Evolutionary conservation across 2,888 invertebrate genomes (phyloP), one percentile per base, ranked within the genome.

Genomic region (Volucella bombylans): DNA sequence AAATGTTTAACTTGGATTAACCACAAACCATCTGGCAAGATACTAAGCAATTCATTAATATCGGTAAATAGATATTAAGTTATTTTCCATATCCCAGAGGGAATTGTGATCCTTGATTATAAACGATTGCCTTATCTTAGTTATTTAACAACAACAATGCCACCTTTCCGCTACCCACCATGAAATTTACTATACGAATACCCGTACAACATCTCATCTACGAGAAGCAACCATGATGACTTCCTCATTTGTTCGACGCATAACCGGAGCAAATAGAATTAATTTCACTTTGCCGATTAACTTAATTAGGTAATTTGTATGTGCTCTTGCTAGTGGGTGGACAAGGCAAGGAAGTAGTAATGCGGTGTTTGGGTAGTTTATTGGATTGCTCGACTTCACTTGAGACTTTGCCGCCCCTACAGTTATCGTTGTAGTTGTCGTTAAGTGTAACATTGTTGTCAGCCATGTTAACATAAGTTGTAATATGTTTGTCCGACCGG

Each of bases 221-320:
- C 10, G 45, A 62, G 18, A 47, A 11, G 9, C 31, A 43, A 11
- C 55, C 39, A 57, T 65, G 59, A 41, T 39, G 43, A 72, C 62
- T 52, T 12, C 45, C 45, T 67, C 67, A 76, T 76, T 76, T 76
- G 68, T 65, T 77, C 77, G 38, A 69, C 47, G 72, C 49, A 68
- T 71, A 69, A 62, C 67, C 67, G 65, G 47, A 67, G 82, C 77
- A 82, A 82, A 77, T 72, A 77, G 77, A 82, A 82, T 77, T 82
- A 77, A 82, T 82, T 82, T 82, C 82, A 72, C 62, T 82, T 77
- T 72, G 49, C 82, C 67, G 82, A 82, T 82, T 82, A 77, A 77
- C 61, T 82, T 77, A 82, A 82, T 82, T 82, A 82, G 62, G 72
- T 82, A 77, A 82, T 82, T 82, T 82, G 82, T 77, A 77, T 77